Base-by-base conservation (phyloP, 1,140 invertebrate genomes). In the Venustaconcha ellipsiformis region DNA sequence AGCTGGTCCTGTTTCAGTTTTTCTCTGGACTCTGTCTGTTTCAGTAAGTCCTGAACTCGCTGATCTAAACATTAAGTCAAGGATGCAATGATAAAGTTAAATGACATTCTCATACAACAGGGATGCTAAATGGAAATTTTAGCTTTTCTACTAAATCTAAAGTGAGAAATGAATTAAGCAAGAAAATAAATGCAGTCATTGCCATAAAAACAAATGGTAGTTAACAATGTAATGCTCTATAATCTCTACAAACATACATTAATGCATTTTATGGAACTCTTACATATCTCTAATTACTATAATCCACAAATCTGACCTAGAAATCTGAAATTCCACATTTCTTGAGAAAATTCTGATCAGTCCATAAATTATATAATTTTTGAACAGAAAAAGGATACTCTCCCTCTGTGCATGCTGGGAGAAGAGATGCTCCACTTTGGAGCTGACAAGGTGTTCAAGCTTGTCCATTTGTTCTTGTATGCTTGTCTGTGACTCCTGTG, bases 401-500 rank as follows among this genome's bases (percentile, higher is more conserved):
- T 88, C 86, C 77, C 78, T 82, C 65, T 86, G 84, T 20, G 85
- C 74, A 63, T 88, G 85, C 62, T 86, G 83, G 13, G 80, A 79
- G 63, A 89, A 79, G 26, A 85, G 73, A 18, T 84, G 73, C 68
- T 88, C 87, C 63, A 88, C 83, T 14, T 83, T 71, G 14, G 86
- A 84, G 3, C 80, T 80, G 5, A 88, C 78, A 58, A 84, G 80
- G 30, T 83, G 79, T 66, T 88, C 84, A 20, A 86, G 70, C 55
- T 83, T 82, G 56, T 81, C 82, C 17, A 89, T 78, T 63, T 86
- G 85, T 76, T 86, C 80, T 69, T 86, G 80, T 11, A 88, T 79
- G 65, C 81, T 80, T 6, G 84, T 83, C 63, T 86, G 84, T 8
- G 75, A 23, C 56, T 30, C 77, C 57, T 75, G 73, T n/a, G 81